Evolutionary conservation across 30 jellyfish, hydroid and myxozoan genomes (phyloP).

Genomic region (Hydractinia echinata): DNA sequence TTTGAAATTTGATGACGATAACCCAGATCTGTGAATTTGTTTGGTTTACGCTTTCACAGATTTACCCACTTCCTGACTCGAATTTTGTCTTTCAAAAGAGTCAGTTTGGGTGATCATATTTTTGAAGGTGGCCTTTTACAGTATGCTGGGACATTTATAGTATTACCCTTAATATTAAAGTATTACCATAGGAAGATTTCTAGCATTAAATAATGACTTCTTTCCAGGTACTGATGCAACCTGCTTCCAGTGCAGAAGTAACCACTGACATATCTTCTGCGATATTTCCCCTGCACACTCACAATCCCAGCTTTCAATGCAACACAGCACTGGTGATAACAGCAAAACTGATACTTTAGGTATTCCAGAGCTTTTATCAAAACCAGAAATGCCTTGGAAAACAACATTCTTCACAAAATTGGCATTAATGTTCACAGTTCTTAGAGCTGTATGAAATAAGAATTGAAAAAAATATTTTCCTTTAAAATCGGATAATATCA

Average conservation of each 20-base stretch:
- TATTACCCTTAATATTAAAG: too few species aligned
- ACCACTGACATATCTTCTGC: conserved; percentile 3
- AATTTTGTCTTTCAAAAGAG: too few species aligned
- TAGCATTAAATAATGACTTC: not conserved
- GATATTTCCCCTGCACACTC: conserved; percentile 2
- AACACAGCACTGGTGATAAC: not conserved
- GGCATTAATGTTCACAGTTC: not conserved
- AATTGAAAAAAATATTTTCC: not conserved
- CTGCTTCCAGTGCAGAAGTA: conserved; percentile 10
- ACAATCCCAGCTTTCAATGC: not conserved
- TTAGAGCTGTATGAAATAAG: not conserved
- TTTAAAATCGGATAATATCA: conserved; percentile 4
- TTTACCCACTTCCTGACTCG: too few species aligned
- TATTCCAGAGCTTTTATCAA: conserved; percentile 3
- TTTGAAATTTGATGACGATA: too few species aligned
- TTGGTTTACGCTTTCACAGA: too few species aligned
- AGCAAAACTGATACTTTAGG: not conserved
- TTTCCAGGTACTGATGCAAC: not conserved
- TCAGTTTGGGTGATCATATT: too few species aligned
- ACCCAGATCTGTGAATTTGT: too few species aligned
- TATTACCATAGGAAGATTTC: not conserved
- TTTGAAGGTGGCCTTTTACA: too few species aligned
- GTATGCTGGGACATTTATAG: too few species aligned
- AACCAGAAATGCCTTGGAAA: conserved; percentile 6
- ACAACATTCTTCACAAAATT: not conserved